Evolutionary conservation across 2,113 vertebrate genomes (phyloP).

Genomic region (Ciconia maguari): DNA sequence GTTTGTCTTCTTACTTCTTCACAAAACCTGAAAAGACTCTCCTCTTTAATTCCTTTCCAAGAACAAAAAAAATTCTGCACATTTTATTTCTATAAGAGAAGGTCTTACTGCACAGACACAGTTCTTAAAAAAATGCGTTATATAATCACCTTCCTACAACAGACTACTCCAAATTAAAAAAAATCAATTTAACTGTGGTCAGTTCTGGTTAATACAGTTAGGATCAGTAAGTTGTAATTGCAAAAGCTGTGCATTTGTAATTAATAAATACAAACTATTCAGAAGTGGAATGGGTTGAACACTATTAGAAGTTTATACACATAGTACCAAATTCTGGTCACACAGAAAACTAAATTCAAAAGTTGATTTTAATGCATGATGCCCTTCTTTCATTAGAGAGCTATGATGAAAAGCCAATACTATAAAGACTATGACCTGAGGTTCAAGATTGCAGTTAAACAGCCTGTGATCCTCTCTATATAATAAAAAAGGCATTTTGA

Average conservation of each 20-base stretch:
- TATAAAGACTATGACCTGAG: background rate
- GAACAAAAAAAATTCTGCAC: background rate
- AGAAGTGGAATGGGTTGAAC: constrained; percentile 29
- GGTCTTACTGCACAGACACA: background rate
- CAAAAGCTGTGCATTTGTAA: constrained; percentile 62
- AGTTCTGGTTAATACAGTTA: constrained; percentile 53
- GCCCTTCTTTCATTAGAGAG: constrained; percentile 17
- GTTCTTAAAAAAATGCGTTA: background rate
- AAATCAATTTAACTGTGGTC: constrained; percentile 19
- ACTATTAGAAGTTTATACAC: constrained; percentile 31
- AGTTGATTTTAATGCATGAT: constrained; percentile 45
- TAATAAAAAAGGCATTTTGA: constrained; percentile 29
- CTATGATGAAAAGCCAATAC: constrained; percentile 35
- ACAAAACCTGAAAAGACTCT: background rate
- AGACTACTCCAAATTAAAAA: constrained; percentile 25
- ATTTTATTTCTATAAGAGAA: background rate
- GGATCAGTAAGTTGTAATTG: constrained; percentile 26
- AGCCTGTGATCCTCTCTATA: background rate
- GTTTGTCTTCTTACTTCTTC: background rate
- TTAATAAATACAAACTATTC: constrained; percentile 61
- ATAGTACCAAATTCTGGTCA: constrained; percentile 39
- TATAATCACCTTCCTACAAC: background rate
- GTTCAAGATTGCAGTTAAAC: constrained; percentile 17
- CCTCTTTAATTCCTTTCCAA: background rate
- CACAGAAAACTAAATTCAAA: constrained; percentile 44